Evolutionary conservation across 35 echinoderm and acorn worm species (phyloP).

Genomic region (Heliocidaris erythrogramma): DNA sequence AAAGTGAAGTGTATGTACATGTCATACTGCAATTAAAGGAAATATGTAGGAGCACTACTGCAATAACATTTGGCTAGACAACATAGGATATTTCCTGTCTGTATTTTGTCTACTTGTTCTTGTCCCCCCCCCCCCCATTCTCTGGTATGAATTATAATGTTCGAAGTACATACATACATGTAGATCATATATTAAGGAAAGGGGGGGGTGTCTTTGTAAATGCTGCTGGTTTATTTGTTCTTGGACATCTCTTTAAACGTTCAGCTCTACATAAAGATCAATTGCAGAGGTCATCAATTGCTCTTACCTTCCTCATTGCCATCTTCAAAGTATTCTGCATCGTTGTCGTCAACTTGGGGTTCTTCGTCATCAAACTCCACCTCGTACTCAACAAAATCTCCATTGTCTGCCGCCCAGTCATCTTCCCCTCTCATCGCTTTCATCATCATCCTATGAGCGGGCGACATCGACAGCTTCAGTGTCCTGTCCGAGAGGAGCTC

Average conservation of each 20-base stretch:
- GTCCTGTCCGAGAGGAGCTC: neutral
- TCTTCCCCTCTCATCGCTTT: constrained; percentile 16
- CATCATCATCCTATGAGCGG: constrained; percentile 5
- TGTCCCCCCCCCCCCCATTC: no score
- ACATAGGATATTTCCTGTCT: neutral
- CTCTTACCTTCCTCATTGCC: neutral
- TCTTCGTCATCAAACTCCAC: constrained; percentile 27
- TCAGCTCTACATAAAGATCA: no score
- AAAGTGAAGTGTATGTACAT: neutral
- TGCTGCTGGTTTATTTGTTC: no score
- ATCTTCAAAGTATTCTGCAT: neutral
- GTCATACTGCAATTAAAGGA: neutral
- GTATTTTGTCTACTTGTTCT: neutral
- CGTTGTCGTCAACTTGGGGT: neutral
- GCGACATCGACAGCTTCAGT: neutral
- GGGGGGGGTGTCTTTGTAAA: no score
- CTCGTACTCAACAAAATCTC: neutral
- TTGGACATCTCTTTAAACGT: no score
- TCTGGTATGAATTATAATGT: no score
- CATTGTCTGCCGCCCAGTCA: neutral
- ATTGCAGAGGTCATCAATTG: neutral
- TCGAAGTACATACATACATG: neutral
- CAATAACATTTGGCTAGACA: neutral
- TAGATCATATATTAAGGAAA: no score
- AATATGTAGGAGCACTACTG: neutral